phyloP scores from a whole-genome alignment of 2,113 vertebrate species.

The Mastomys natalensis region DNA sequence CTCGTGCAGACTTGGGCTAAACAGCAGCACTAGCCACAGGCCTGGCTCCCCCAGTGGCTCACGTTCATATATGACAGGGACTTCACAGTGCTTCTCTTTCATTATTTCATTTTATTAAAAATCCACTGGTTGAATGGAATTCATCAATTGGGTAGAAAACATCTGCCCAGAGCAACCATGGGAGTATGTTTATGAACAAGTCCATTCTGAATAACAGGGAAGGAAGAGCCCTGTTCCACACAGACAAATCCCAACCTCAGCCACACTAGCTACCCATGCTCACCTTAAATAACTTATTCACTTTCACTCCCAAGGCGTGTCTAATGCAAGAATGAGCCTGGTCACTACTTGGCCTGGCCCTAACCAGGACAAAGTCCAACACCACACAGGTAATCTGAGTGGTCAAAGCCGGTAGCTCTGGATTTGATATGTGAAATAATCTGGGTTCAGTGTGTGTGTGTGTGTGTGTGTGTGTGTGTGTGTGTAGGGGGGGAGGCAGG shows the following conservation, averaged over 20 bases:
- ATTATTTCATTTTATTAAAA: neutral
- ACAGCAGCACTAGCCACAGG: neutral
- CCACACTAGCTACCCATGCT: neutral
- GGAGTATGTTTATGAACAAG: neutral
- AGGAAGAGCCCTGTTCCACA: neutral
- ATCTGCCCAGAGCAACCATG: neutral
- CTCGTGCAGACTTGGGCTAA: neutral
- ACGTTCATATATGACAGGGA: neutral
- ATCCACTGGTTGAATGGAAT: neutral
- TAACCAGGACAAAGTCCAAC: slow-evolving; percentile 42
- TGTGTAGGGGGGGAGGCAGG: neutral
- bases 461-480: neutral
- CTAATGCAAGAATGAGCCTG: slow-evolving; percentile 24
- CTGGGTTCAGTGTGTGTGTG: slow-evolving; percentile 21
- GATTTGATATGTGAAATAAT: slow-evolving; percentile 68
- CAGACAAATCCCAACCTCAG: neutral
- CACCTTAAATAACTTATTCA: slow-evolving; percentile 12
- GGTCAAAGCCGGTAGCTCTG: slow-evolving; percentile 51
- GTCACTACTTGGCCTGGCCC: slow-evolving; percentile 3
- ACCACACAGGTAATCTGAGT: slow-evolving; percentile 52
- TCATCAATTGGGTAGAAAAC: neutral
- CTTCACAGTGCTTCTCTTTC: neutral
- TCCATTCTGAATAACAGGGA: neutral
- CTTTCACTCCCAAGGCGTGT: neutral
- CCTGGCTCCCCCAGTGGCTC: neutral